Evolutionary conservation across 2,888 invertebrate species (phyloP).

Genomic region (Maniola hyperantus): DNA sequence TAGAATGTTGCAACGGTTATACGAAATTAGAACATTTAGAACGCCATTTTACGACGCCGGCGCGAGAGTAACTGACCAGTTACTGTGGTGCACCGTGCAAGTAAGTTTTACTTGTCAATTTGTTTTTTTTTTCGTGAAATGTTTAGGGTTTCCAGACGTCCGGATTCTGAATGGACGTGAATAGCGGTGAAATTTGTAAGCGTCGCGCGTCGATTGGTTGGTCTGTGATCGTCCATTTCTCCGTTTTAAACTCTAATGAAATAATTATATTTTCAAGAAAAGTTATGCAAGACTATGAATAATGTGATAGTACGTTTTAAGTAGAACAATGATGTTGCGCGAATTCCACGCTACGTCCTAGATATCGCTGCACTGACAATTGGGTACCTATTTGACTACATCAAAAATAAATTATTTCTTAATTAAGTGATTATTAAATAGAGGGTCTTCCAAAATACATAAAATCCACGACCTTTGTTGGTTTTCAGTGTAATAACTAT

Average conservation of each 20-base stretch:
- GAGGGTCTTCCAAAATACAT: too few relatives aligned
- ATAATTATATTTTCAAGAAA: not conserved
- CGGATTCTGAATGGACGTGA: constrained; percentile 18
- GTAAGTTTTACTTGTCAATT: constrained; percentile 38
- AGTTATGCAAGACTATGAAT: not conserved
- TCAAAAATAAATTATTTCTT: too few relatives aligned
- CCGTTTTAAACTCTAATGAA: not conserved
- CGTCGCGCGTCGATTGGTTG: not conserved
- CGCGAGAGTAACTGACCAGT: constrained; percentile 44
- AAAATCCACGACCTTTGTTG: too few relatives aligned
- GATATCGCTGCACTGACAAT: too few relatives aligned
- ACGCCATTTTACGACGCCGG: constrained; percentile 41
- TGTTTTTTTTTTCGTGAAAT: constrained; percentile 37
- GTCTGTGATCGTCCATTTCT: not conserved
- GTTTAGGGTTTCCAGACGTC: constrained; percentile 33
- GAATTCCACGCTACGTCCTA: too few relatives aligned
- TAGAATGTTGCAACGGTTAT: constrained; percentile 26
- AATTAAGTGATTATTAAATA: too few relatives aligned
- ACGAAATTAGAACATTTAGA: constrained; percentile 35
- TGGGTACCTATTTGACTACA: too few relatives aligned
- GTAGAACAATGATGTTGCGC: too few relatives aligned
- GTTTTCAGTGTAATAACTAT: too few relatives aligned
- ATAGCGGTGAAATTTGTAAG: constrained; percentile 19
- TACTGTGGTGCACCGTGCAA: constrained; percentile 30
- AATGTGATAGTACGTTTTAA: too few relatives aligned